Evolutionary conservation across 2,888 invertebrate species (phyloP).

Genomic region (Cinara cedri): DNA sequence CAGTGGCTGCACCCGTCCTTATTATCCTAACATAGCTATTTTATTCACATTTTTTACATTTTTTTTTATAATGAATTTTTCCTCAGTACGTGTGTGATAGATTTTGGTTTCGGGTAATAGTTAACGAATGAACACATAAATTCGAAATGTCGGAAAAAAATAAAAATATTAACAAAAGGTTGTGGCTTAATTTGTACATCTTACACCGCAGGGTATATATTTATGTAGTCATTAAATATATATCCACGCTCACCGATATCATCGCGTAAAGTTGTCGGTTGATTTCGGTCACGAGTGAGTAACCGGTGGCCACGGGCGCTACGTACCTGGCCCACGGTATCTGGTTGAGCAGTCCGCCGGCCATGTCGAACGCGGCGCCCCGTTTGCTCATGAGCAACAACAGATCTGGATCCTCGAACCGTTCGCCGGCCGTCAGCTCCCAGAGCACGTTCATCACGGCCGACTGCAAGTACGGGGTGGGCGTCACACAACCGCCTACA

Average conservation of each 20-base stretch:
- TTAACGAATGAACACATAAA: too few relatives aligned
- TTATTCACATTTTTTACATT: too few relatives aligned
- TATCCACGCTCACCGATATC: constrained; percentile 65
- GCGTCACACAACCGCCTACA: constrained; percentile 12
- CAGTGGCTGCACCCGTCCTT: too few relatives aligned
- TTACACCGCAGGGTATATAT: too few relatives aligned
- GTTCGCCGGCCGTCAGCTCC: constrained; percentile 67
- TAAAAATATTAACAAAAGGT: too few relatives aligned
- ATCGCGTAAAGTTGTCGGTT: constrained; percentile 67
- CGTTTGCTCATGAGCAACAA: constrained; percentile 66
- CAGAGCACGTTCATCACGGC: constrained; percentile 71
- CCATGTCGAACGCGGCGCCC: constrained; percentile 68
- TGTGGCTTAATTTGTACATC: too few relatives aligned
- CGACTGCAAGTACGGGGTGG: constrained; percentile 37
- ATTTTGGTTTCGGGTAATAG: too few relatives aligned
- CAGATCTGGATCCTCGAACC: constrained; percentile 65
- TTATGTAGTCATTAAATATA: too few relatives aligned
- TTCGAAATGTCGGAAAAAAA: too few relatives aligned
- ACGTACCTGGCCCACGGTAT: constrained; percentile 71
- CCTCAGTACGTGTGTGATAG: too few relatives aligned
- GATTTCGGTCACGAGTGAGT: constrained; percentile 67
- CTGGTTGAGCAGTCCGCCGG: constrained; percentile 68
- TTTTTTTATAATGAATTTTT: too few relatives aligned
- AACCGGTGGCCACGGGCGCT: constrained; percentile 70
- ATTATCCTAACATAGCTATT: too few relatives aligned